A percentile compares a stretch with the other conserved stretches of the same genome.
These are phyloP conservation scores for Mactra quadrangularis DNA, from an alignment of 1,140 invertebrate species.

Conservation along the genomic window DNA sequence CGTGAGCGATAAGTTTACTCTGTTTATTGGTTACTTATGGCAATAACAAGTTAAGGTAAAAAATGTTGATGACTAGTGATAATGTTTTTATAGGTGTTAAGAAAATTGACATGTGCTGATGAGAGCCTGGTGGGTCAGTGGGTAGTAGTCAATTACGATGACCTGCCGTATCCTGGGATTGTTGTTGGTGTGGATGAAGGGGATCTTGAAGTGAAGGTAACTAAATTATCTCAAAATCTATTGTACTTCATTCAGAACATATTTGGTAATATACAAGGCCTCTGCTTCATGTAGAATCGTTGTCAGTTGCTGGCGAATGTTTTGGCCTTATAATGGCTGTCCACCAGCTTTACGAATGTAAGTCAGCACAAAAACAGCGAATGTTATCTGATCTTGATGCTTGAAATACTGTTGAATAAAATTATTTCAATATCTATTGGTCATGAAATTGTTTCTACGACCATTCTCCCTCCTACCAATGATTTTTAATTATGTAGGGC, in stretches of 20 bases:
- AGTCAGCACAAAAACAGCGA: not conserved
- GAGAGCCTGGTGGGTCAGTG: not conserved
- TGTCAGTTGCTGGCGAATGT: constrained; percentile 2
- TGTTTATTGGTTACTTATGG: constrained; percentile 1
- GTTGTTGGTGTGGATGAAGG: constrained; percentile 4
- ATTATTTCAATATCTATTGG: constrained; percentile 1
- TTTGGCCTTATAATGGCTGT: not conserved
- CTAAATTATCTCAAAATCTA: constrained; percentile 5
- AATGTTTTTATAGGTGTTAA: not conserved
- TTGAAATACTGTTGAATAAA: constrained; percentile 5
- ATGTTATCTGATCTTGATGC: not conserved
- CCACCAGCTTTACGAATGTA: not conserved
- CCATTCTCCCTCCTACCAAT: too few species aligned
- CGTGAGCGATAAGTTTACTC: not conserved
- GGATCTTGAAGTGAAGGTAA: constrained; percentile 1
- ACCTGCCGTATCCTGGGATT: constrained; percentile 4
- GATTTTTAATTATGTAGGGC: too few species aligned
- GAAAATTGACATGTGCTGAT: too few species aligned
- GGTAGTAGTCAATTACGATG: constrained; percentile 1
- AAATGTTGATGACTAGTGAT: not conserved
- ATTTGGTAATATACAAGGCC: not conserved
- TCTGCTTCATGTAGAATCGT: not conserved
- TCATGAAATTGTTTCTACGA: too few species aligned
- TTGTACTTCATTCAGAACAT: not conserved
- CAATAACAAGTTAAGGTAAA: constrained; percentile 5